phyloP scores from a whole-genome alignment of 2,888 invertebrate genomes.

The Steinernema carpocapsae region DNA sequence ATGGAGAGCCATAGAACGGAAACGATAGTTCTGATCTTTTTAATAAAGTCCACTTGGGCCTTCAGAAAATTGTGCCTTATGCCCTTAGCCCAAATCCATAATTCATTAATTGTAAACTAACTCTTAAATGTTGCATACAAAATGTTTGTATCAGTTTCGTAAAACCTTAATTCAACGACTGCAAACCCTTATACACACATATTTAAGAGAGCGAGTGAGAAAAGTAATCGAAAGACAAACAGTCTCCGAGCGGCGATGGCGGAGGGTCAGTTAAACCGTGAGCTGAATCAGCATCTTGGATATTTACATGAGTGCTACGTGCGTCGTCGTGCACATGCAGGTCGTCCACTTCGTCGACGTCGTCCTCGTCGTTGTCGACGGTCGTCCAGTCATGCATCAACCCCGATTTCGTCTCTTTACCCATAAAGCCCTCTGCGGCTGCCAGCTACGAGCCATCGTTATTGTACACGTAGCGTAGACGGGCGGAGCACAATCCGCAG shows the following conservation, averaged over 20 bases:
- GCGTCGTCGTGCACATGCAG: not conserved
- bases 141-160: not conserved
- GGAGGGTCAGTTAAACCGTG: slow-evolving; percentile 28
- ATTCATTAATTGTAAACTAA: too few species aligned
- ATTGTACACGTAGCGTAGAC: too few species aligned
- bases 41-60: too few species aligned
- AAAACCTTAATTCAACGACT: too few species aligned
- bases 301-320: slow-evolving; percentile 3
- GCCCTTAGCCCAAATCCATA: too few species aligned
- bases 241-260: not conserved
- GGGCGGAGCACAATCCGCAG: slow-evolving; percentile 1
- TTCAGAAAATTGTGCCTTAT: too few species aligned
- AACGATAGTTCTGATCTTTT: too few species aligned
- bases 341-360: not conserved
- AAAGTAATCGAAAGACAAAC: not conserved
- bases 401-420: not conserved
- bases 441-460: too few species aligned
- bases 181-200: too few species aligned
- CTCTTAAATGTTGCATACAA: too few species aligned
- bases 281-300: slow-evolving; percentile 15
- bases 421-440: not conserved
- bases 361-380: not conserved
- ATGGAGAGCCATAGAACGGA: too few species aligned
- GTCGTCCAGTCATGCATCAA: not conserved
- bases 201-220: not conserved